These are phyloP conservation scores for Epizoanthus scotinus DNA, from an alignment of 92 coral and sea anemone genomes.

Conservation along the genomic window DNA sequence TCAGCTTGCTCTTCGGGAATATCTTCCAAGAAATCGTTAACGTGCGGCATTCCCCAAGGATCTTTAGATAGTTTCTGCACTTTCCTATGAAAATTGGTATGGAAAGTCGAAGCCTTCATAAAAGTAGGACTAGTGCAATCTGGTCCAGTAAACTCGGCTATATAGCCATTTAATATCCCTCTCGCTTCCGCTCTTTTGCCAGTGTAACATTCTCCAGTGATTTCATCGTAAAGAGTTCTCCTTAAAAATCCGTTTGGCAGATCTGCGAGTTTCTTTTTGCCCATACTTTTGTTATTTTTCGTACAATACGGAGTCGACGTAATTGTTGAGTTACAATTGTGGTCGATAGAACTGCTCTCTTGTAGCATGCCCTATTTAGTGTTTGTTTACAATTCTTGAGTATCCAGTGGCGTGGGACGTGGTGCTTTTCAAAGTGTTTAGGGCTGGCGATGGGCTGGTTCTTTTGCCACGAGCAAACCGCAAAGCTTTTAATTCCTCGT, in stretches of 20 bases:
- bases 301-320: conserved; percentile 7
- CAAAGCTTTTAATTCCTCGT: conserved; percentile 2
- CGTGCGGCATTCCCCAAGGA: conserved; percentile 51
- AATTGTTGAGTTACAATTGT: conserved; percentile 26
- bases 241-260: conserved; percentile 69
- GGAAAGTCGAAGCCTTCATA: conserved; percentile 57
- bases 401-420: conserved; percentile 50
- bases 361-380: conserved; percentile 34
- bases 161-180: conserved; percentile 75
- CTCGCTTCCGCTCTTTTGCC: conserved; percentile 48
- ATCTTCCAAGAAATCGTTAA: conserved; percentile 81
- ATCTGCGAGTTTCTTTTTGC: conserved; percentile 61
- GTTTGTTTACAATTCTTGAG: conserved; percentile 59
- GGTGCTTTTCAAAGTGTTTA: conserved; percentile 10
- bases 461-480: neutral
- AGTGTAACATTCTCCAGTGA: conserved; percentile 59
- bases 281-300: conserved; percentile 50
- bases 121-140: conserved; percentile 60
- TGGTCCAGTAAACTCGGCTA: conserved; percentile 74
- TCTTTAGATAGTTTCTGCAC: conserved; percentile 70
- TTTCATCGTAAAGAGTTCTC: conserved; percentile 68
- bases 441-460: neutral
- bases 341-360: conserved; percentile 53
- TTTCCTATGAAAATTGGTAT: conserved; percentile 58
- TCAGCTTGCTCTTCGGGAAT: conserved; percentile 89